Base-by-base conservation (phyloP, 2,797 vertebrate genomes). In the Lagocephalus sceleratus region DNA sequence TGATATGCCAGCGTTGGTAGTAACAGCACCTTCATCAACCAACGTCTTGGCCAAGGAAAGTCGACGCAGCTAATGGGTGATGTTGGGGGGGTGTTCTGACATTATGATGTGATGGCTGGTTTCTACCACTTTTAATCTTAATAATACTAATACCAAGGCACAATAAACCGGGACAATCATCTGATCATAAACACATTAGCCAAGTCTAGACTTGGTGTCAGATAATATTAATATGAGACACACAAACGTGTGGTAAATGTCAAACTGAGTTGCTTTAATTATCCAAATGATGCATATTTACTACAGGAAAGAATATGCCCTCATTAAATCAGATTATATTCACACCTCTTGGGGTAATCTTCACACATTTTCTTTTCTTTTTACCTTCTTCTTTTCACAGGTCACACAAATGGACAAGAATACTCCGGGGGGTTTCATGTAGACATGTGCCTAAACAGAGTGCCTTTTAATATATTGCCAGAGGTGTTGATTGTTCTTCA, bases 1-100 rank as follows among this genome's bases (percentile, higher is more conserved):
- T 83, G 86, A 79, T 86, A 90, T 88, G 72, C 70, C 69, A 91
- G 90, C 89, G 83, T 87, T 90, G 82, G 86, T 90, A 91, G 91
- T 90, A 91, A 91, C 73, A 93, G 88, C 85, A 88, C 93, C 86
- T 87, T 92, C 89, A 85, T 91, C 87, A 88, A 88, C 71, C 68
- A 75, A 76, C 73, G 85, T 87, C 88, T 88, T 87, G 84, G 56
- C 62, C 56, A 61, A 55, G 71, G 69, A 71, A 85, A 83, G 78
- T 47, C 35, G 17, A 7, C 42, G 73, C 60, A 51, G 58, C 74
- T 60, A 25, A 62, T 68, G 58, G 61, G 76, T 50, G 32, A 20
- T 39, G 50, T 60, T 57, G 29, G 50, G 67, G 41, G 29, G 41
- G 8, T 45, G 55, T 46, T 25, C 40, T 57, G 12, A 66, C 47